A percentile compares a stretch with the other conserved stretches of the same genome.
phyloP scores from a whole-genome alignment of 2,113 vertebrate species.

The Oryzias curvinotus region DNA sequence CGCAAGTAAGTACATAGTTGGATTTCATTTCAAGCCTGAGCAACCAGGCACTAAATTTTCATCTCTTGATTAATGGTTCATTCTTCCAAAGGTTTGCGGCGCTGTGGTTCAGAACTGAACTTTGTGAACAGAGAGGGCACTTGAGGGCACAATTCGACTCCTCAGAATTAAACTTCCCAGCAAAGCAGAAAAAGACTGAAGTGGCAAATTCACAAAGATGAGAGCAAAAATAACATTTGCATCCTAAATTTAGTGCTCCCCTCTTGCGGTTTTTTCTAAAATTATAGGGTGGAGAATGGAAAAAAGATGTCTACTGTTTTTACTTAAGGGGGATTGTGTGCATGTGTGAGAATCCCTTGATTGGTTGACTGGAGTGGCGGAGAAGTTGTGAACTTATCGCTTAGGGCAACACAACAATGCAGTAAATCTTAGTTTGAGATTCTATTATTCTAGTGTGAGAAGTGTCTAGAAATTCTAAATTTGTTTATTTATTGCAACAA shows the following conservation, averaged over 20 bases:
- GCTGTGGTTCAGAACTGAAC: conserved; percentile 27
- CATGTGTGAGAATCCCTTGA: conserved; percentile 17
- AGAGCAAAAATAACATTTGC: conserved; percentile 66
- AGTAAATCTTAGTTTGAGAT: conserved; percentile 6
- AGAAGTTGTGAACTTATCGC: conserved; percentile 35
- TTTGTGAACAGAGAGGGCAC: conserved; percentile 40
- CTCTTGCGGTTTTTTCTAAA: conserved; percentile 51
- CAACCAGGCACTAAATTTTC: conserved; percentile 17
- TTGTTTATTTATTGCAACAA: not conserved
- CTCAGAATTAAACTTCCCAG: conserved; percentile 32
- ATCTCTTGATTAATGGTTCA: conserved; percentile 34
- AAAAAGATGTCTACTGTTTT: conserved; percentile 35
- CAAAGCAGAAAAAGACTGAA: conserved; percentile 36
- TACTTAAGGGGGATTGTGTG: conserved; percentile 35
- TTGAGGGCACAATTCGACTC: conserved; percentile 31
- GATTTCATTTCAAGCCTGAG: conserved; percentile 22
- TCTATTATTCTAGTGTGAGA: conserved; percentile 16
- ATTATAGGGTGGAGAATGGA: conserved; percentile 68
- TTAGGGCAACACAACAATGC: conserved; percentile 25
- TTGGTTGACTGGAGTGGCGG: conserved; percentile 29
- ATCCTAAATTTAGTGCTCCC: conserved; percentile 58
- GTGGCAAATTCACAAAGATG: conserved; percentile 66
- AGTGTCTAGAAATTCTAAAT: not conserved
- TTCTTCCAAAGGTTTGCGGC: conserved; percentile 21
- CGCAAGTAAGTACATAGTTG: conserved; percentile 21